phyloP scores from a whole-genome alignment of 2,113 vertebrate species.

The Balaenoptera acutorostrata region DNA sequence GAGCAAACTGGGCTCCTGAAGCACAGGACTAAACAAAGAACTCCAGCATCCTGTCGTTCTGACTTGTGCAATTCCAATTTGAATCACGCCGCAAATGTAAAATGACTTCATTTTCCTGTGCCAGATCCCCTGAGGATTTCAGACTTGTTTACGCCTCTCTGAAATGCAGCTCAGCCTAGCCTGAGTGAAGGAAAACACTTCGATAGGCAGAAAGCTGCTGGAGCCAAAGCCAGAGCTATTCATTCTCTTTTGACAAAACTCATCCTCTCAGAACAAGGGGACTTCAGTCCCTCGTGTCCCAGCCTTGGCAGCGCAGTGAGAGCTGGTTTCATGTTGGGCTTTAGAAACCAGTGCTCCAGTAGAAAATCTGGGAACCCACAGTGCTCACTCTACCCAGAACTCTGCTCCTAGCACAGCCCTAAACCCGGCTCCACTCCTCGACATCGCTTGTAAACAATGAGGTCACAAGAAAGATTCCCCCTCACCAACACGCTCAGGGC shows the following conservation, averaged over 20 bases:
- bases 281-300: neutral
- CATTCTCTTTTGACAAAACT: neutral
- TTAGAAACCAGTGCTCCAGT: neutral
- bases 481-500: too few species aligned
- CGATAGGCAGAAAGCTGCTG: slow-evolving; percentile 27
- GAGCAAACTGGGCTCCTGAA: neutral
- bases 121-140: slow-evolving; percentile 59
- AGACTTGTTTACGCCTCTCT: slow-evolving; percentile 47
- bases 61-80: slow-evolving; percentile 39
- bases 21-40: slow-evolving; percentile 57
- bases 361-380: neutral
- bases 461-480: neutral
- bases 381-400: neutral
- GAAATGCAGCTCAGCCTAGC: slow-evolving; percentile 23
- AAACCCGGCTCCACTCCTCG: neutral
- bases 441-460: neutral
- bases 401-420: neutral
- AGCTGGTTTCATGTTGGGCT: neutral
- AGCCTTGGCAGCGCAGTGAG: neutral
- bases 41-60: slow-evolving; percentile 45
- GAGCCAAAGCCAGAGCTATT: slow-evolving; percentile 30
- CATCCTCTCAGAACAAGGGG: slow-evolving; percentile 13
- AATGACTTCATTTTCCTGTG: slow-evolving; percentile 71
- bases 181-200: neutral
- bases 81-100: slow-evolving; percentile 35